Conservation (phyloP, 2,888 invertebrate species). For the Entomobrya proxima region DNA sequence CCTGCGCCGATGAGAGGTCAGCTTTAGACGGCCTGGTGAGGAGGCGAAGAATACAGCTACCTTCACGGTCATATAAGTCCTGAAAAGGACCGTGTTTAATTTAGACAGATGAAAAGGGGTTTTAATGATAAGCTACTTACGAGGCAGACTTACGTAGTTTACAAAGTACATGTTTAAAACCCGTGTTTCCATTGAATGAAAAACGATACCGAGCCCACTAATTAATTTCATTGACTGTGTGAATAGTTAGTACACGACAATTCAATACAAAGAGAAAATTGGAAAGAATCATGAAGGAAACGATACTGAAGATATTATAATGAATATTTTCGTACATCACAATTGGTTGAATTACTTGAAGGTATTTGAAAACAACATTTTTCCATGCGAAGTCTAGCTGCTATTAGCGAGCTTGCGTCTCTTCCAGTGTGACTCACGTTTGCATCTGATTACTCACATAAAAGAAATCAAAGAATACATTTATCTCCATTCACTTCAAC, state of each 20-base stretch:
- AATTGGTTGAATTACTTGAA: neutral
- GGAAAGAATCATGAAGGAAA: no score
- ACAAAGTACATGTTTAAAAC: slow-evolving; percentile 36
- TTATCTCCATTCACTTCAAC: neutral
- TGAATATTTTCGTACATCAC: neutral
- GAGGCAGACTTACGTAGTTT: slow-evolving; percentile 21
- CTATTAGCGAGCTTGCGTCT: neutral
- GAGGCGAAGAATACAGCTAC: slow-evolving; percentile 5
- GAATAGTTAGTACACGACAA: neutral
- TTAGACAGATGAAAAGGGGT: no score
- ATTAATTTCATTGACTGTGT: slow-evolving; percentile 47
- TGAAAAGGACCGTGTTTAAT: neutral
- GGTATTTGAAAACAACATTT: slow-evolving; percentile 1
- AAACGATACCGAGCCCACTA: slow-evolving; percentile 36
- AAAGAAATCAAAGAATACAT: neutral
- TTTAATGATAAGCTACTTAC: no score
- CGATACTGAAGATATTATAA: neutral
- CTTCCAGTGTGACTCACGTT: slow-evolving; percentile 41
- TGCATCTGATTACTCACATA: slow-evolving; percentile 32
- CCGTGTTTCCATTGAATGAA: neutral
- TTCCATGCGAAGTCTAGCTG: slow-evolving; percentile 27
- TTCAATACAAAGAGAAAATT: neutral
- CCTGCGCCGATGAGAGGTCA: neutral
- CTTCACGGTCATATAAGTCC: slow-evolving; percentile 52
- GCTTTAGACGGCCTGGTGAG: neutral